phyloP scores from a whole-genome alignment of 1,140 invertebrate genomes.

The Calephelis nemesis region DNA sequence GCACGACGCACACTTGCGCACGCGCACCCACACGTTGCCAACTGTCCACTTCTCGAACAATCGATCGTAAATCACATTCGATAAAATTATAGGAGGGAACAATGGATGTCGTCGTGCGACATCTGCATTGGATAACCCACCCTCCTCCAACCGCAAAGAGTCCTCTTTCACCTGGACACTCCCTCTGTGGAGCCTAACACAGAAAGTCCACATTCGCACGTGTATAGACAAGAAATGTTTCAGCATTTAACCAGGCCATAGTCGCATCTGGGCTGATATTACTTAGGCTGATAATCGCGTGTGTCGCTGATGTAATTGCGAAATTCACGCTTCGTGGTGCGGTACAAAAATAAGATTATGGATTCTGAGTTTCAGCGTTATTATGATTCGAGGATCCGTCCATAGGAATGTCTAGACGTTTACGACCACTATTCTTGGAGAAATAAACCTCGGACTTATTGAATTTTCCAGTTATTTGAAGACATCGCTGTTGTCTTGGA shows the following conservation, averaged over 20 bases:
- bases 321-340: slow-evolving; percentile 77
- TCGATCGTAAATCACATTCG: slow-evolving; percentile 77
- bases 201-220: slow-evolving; percentile 75
- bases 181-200: slow-evolving; percentile 53
- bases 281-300: slow-evolving; percentile 53
- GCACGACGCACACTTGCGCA: slow-evolving; percentile 62
- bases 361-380: slow-evolving; percentile 76
- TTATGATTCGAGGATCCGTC: slow-evolving; percentile 79
- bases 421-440: slow-evolving; percentile 76
- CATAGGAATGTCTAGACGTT: slow-evolving; percentile 74
- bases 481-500: slow-evolving; percentile 62
- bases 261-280: slow-evolving; percentile 42
- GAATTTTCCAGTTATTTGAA: slow-evolving; percentile 73
- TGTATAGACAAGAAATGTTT: slow-evolving; percentile 74
- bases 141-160: slow-evolving; percentile 59
- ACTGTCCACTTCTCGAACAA: slow-evolving; percentile 73
- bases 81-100: slow-evolving; percentile 78
- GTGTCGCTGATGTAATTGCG: slow-evolving; percentile 62
- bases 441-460: slow-evolving; percentile 73
- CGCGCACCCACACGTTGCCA: slow-evolving; percentile 59
- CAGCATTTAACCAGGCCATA: slow-evolving; percentile 52
- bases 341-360: slow-evolving; percentile 80
- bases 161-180: slow-evolving; percentile 58
- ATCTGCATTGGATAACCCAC: slow-evolving; percentile 60
- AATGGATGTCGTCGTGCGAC: slow-evolving; percentile 64